phyloP scores from a whole-genome alignment of 2,888 invertebrate species.

The Leucania comma region DNA sequence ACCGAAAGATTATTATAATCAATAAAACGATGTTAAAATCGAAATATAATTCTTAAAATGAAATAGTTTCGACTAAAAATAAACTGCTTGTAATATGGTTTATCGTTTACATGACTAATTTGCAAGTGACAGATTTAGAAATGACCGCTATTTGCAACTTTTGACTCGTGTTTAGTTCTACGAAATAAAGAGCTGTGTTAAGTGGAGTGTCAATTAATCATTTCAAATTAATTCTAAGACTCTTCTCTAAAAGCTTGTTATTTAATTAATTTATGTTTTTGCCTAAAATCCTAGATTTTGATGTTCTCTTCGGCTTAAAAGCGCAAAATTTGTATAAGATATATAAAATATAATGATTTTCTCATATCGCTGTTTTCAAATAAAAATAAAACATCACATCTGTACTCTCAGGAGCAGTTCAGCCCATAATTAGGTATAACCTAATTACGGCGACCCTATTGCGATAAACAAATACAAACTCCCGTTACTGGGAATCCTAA shows the following conservation, averaged over 20 bases:
- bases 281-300: not conserved
- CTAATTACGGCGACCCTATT: too few species aligned
- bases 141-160: constrained; percentile 9
- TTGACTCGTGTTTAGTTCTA: constrained; percentile 11
- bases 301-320: not conserved
- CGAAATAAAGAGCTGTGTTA: constrained; percentile 31
- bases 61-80: constrained; percentile 21
- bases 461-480: too few species aligned
- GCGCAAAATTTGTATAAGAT: too few species aligned
- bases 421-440: too few species aligned
- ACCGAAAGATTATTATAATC: not conserved
- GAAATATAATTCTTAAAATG: not conserved
- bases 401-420: too few species aligned
- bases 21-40: not conserved
- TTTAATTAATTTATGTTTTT: constrained; percentile 10
- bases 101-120: constrained; percentile 32
- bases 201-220: constrained; percentile 36
- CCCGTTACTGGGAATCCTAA: too few species aligned
- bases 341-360: too few species aligned
- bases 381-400: too few species aligned
- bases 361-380: too few species aligned
- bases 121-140: constrained; percentile 32
- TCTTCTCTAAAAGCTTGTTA: constrained; percentile 10
- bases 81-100: constrained; percentile 12
- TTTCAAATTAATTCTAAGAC: constrained; percentile 14